Evolutionary conservation across 2,113 vertebrate genomes (phyloP), one percentile per base, ranked within the genome.

Genomic region (Fukomys damarensis): DNA sequence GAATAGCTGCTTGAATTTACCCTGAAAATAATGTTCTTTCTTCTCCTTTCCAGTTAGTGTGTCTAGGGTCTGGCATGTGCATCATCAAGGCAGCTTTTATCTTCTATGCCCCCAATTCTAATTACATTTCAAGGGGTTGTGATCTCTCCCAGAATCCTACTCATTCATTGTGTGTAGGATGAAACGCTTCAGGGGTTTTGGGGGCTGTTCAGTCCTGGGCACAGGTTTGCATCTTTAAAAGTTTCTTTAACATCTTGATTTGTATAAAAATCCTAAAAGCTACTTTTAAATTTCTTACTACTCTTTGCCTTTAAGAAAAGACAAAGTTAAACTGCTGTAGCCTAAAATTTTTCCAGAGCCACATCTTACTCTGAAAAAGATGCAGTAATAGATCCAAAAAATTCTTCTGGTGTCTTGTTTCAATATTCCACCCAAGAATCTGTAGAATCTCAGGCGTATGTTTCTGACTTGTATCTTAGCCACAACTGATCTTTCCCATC

Each of bases 321-420:
- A 66, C 58, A 52, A 77, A 77, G 59, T 91, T 76, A 91, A 80
- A 54, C 10, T 87, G 4, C 68, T 95, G 35, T 90, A 82, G 49
- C 83, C 66, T 96, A 81, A 96, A 72, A 94, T 35, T 83, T 26
- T 92, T 63, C 86, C 46, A 77, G 7, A 97, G 66, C 79, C 80
- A n/a, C 56, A 95, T 68, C n/a, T 91, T 43, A 49, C 61, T 61
- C 49, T 70, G 38, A 93, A 92, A 95, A 91, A 43, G 54, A 56
- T 35, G 20, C n/a, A 72, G 46, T 43, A 84, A 32, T 49, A 22
- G 49, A 91, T 38, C 38, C n/a, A 43, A 65, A 24, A 56, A 7
- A 63, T 93, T 70, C 46, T 91, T 95, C 46, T 52, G 49, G 59
- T 83, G n/a, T 96, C 93, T 96, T 85, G 32, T 96, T 95, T 97